Evolutionary conservation across 2,888 invertebrate genomes (phyloP).

Genomic region (Heliothis peltigera): DNA sequence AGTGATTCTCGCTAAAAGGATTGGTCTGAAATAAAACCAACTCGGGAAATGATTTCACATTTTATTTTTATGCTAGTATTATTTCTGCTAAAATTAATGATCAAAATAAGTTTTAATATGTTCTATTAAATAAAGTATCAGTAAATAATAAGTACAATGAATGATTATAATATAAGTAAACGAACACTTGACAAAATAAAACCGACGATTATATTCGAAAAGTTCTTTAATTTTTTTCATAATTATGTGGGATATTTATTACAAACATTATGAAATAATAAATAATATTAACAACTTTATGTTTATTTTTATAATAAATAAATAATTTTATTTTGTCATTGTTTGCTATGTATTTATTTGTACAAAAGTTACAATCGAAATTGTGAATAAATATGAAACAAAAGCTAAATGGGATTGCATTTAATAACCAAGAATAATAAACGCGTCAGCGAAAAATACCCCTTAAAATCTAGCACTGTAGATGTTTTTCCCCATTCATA

Average conservation of each 20-base stretch:
- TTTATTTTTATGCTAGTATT: slow-evolving; percentile 13
- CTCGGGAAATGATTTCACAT: slow-evolving; percentile 5
- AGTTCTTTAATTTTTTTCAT: background rate
- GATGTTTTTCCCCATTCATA: slow-evolving; percentile 20
- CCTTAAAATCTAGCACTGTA: slow-evolving; percentile 24
- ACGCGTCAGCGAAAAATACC: slow-evolving; percentile 37
- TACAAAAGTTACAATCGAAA: slow-evolving; percentile 13
- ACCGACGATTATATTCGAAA: background rate
- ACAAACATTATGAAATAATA: slow-evolving; percentile 5
- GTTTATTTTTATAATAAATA: slow-evolving; percentile 2
- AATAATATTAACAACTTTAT: slow-evolving; percentile 4
- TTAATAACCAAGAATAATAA: slow-evolving; percentile 20
- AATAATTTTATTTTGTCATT: slow-evolving; percentile 1
- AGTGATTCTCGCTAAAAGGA: background rate
- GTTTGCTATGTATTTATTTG: slow-evolving; percentile 1
- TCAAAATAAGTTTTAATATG: slow-evolving; percentile 16
- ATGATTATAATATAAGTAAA: too few relatives aligned
- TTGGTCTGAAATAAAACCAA: slow-evolving; percentile 15
- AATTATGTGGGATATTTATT: background rate
- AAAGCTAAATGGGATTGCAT: slow-evolving; percentile 19
- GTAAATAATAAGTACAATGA: background rate
- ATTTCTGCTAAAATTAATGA: slow-evolving; percentile 21
- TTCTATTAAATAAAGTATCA: background rate
- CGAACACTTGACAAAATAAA: slow-evolving; percentile 3
- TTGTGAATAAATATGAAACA: slow-evolving; percentile 23